Percentiles rank a stretch among this genome's conserved stretches.
Evolutionary conservation across 2,797 vertebrate species (phyloP).

Genomic region (Sebastes diploproa): DNA sequence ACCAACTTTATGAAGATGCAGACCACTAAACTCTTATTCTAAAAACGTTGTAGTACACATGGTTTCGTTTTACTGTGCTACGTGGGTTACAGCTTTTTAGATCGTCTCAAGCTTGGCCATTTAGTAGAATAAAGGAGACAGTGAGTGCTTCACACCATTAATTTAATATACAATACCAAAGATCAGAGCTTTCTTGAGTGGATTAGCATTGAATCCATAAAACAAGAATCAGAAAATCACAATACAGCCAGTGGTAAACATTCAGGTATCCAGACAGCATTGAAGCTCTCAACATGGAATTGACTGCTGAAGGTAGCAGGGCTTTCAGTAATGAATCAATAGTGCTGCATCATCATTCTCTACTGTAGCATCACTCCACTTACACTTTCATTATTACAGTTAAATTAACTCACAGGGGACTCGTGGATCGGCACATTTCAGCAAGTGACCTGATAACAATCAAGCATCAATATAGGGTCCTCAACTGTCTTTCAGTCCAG

Average conservation of each 20-base stretch:
- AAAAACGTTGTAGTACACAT: conserved; percentile 8
- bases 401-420: background rate
- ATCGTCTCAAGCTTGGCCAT: background rate
- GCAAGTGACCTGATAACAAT: background rate
- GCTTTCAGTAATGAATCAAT: conserved; percentile 4
- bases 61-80: background rate
- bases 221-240: background rate
- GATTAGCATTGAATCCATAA: background rate
- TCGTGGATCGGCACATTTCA: background rate
- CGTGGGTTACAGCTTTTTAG: conserved; percentile 6
- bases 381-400: background rate
- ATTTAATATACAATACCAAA: background rate
- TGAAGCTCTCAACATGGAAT: background rate
- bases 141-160: background rate
- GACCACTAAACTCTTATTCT: background rate
- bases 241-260: background rate
- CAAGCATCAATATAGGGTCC: background rate
- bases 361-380: background rate
- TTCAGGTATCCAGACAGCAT: background rate
- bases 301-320: background rate
- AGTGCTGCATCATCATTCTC: conserved; percentile 8
- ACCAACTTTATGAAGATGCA: conserved; percentile 13
- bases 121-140: background rate
- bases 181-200: background rate
- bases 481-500: background rate